Evolutionary conservation across 2,888 invertebrate genomes (phyloP).

Genomic region (Eucera pruinosa): DNA sequence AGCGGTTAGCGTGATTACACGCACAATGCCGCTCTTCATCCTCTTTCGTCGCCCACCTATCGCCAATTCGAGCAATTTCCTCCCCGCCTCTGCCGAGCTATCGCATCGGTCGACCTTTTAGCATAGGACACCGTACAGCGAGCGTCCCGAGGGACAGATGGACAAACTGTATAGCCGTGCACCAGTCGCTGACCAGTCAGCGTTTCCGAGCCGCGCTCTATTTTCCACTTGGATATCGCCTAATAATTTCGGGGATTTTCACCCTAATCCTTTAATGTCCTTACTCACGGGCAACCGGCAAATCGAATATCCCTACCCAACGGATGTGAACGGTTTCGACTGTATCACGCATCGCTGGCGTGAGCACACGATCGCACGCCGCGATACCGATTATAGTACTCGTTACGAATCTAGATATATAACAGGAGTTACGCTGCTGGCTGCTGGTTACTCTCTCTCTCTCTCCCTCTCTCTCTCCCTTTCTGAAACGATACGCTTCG

Average conservation of each 20-base stretch:
- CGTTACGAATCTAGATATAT: conserved; percentile 61
- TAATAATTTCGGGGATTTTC: conserved; percentile 77
- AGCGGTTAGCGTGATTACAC: conserved; percentile 79
- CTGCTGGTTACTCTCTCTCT: too few relatives aligned
- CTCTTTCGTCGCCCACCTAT: conserved; percentile 67
- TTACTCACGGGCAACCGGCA: conserved; percentile 71
- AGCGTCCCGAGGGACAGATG: conserved; percentile 77
- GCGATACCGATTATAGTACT: conserved; percentile 66
- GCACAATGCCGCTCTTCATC: conserved; percentile 77
- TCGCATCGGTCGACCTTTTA: conserved; percentile 60
- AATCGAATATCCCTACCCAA: conserved; percentile 69
- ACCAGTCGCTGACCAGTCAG: conserved; percentile 72
- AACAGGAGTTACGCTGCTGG: not conserved
- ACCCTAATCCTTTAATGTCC: conserved; percentile 74
- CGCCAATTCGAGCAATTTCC: conserved; percentile 60
- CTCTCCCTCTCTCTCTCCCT: too few relatives aligned
- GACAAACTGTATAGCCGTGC: conserved; percentile 69
- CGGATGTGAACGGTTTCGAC: conserved; percentile 55
- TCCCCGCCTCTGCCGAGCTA: conserved; percentile 51
- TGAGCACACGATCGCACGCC: conserved; percentile 51
- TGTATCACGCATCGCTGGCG: conserved; percentile 67
- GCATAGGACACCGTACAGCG: conserved; percentile 60
- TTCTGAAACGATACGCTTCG: conserved; percentile 27
- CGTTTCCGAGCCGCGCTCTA: conserved; percentile 73
- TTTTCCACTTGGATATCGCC: conserved; percentile 78